Conservation (phyloP, 2,797 vertebrate species). For the Galaxias olidus region DNA sequence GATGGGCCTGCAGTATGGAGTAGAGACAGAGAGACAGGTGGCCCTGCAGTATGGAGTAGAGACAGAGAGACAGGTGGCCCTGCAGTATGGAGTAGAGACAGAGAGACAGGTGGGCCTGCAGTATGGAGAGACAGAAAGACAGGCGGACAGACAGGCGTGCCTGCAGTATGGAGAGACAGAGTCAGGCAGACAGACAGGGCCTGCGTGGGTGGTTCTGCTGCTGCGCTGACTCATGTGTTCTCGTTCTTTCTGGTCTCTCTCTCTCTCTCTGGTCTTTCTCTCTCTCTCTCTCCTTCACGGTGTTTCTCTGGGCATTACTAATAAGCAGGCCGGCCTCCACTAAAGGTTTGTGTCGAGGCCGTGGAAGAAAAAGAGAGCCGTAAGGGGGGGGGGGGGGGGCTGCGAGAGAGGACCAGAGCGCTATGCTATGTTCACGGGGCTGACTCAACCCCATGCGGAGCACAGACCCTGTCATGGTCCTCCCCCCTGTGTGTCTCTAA, state of each 20-base stretch:
- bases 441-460: no score
- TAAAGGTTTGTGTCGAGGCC: not conserved
- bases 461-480: not conserved
- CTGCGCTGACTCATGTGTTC: not conserved
- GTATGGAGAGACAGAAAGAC: not conserved
- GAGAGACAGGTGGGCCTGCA: not conserved
- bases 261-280: conserved; percentile 10
- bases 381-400: no score
- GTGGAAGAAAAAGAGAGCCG: no score
- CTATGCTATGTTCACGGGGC: no score
- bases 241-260: not conserved
- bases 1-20: no score
- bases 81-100: no score
- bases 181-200: not conserved
- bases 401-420: no score
- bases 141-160: not conserved
- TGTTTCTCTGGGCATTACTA: conserved; percentile 9
- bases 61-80: no score
- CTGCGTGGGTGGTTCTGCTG: conserved; percentile 5
- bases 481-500: not conserved
- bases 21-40: no score
- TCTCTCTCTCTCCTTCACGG: not conserved
- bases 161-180: not conserved
- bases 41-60: not conserved
- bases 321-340: no score